These are phyloP conservation scores for Apteryx mantelli DNA, from an alignment of 2,113 vertebrate genomes.

Conservation along the genomic window DNA sequence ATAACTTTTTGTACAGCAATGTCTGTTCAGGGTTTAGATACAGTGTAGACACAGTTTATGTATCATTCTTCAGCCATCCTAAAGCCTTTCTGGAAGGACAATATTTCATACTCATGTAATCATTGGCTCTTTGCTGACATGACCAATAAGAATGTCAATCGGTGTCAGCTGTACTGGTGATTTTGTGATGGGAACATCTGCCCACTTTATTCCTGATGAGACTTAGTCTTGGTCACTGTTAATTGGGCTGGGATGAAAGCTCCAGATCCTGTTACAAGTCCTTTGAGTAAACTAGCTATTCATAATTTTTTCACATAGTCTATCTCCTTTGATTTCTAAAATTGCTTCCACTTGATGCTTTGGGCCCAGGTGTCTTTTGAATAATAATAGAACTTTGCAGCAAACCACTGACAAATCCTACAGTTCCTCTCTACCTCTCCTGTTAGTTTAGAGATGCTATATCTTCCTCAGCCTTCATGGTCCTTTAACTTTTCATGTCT, in stretches of 20 bases:
- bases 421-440: not conserved
- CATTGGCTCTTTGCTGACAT: conserved; percentile 22
- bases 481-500: conserved; percentile 30
- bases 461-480: not conserved
- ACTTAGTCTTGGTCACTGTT: conserved; percentile 30
- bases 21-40: conserved; percentile 47
- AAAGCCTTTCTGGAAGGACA: conserved; percentile 18
- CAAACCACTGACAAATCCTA: not conserved
- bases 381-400: not conserved
- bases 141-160: conserved; percentile 54
- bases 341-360: conserved; percentile 64
- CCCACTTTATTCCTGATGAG: conserved; percentile 25
- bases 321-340: conserved; percentile 59
- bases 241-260: conserved; percentile 50
- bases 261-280: conserved; percentile 39
- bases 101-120: conserved; percentile 44
- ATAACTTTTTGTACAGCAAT: not conserved
- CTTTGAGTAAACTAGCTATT: conserved; percentile 40
- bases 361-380: conserved; percentile 26
- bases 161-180: conserved; percentile 61
- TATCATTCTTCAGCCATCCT: conserved; percentile 19
- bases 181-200: conserved; percentile 47
- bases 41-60: not conserved
- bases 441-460: not conserved
- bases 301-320: conserved; percentile 32